Evolutionary conservation across 2,113 vertebrate species (phyloP).

Genomic region (Conger conger): DNA sequence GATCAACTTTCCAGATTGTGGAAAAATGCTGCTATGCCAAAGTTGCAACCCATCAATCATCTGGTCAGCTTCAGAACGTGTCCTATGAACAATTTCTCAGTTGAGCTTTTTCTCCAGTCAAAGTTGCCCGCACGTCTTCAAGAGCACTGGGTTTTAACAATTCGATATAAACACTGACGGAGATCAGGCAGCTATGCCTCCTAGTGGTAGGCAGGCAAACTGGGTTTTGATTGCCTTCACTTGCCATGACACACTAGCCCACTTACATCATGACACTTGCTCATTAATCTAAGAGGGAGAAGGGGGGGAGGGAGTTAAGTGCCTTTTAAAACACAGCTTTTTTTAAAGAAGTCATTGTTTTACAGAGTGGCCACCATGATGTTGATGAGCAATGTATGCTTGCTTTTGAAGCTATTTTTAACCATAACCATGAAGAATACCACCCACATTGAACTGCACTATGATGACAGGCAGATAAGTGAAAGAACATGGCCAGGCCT

Average conservation of each 20-base stretch:
- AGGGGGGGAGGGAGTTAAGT: slow-evolving; percentile 21
- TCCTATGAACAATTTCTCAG: background rate
- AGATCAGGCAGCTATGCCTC: background rate
- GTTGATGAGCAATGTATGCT: slow-evolving; percentile 16
- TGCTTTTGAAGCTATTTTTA: slow-evolving; percentile 22
- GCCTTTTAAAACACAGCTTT: background rate
- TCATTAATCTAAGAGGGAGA: background rate
- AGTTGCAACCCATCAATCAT: background rate
- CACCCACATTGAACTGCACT: slow-evolving; percentile 27
- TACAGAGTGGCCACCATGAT: slow-evolving; percentile 23
- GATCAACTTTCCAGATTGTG: background rate
- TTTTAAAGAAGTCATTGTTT: slow-evolving; percentile 20
- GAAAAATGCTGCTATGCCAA: background rate
- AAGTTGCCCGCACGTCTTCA: background rate
- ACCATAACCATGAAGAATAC: slow-evolving; percentile 14
- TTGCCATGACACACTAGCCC: background rate
- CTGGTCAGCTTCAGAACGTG: background rate
- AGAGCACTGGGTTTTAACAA: background rate
- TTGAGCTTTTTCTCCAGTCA: background rate
- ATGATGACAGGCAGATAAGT: background rate
- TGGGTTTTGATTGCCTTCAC: background rate
- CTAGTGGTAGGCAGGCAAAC: slow-evolving; percentile 5
- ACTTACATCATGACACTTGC: background rate
- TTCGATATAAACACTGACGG: background rate
- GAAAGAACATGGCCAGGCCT: background rate